Percentiles rank a stretch among this genome's conserved stretches.
phyloP scores from a whole-genome alignment of 2,888 invertebrate genomes.

The Drosophila kokeensis region DNA sequence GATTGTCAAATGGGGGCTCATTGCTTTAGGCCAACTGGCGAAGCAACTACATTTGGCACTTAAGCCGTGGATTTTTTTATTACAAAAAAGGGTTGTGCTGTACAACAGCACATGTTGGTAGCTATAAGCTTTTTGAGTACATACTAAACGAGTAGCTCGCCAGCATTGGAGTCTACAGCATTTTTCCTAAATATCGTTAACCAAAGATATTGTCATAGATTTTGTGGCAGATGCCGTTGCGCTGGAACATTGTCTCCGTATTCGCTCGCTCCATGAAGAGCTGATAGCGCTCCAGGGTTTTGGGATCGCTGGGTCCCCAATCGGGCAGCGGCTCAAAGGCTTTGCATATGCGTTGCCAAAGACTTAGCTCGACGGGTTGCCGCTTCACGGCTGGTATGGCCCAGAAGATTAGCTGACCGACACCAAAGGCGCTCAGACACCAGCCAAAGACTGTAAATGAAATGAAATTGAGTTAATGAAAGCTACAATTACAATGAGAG shows the following conservation, averaged over 20 bases:
- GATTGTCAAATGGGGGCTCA: constrained; percentile 33
- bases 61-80: constrained; percentile 62
- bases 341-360: constrained; percentile 68
- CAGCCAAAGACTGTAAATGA: constrained; percentile 84
- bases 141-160: constrained; percentile 37
- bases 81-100: constrained; percentile 70
- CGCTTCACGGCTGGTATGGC: constrained; percentile 74
- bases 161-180: constrained; percentile 49
- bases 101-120: constrained; percentile 17
- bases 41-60: constrained; percentile 68
- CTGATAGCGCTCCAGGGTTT: constrained; percentile 85
- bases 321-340: constrained; percentile 81
- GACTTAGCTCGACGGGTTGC: constrained; percentile 61
- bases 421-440: constrained; percentile 86
- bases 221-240: constrained; percentile 80
- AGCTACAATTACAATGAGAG: background rate
- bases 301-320: constrained; percentile 84
- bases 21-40: constrained; percentile 46
- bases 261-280: constrained; percentile 66
- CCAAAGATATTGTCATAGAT: constrained; percentile 84
- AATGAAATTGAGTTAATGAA: constrained; percentile 43
- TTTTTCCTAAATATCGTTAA: constrained; percentile 66
- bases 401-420: constrained; percentile 86
- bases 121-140: constrained; percentile 14
- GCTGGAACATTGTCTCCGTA: constrained; percentile 71